Evolutionary conservation across 2,113 vertebrate species (phyloP).

Genomic region (Neogobius melanostomus): DNA sequence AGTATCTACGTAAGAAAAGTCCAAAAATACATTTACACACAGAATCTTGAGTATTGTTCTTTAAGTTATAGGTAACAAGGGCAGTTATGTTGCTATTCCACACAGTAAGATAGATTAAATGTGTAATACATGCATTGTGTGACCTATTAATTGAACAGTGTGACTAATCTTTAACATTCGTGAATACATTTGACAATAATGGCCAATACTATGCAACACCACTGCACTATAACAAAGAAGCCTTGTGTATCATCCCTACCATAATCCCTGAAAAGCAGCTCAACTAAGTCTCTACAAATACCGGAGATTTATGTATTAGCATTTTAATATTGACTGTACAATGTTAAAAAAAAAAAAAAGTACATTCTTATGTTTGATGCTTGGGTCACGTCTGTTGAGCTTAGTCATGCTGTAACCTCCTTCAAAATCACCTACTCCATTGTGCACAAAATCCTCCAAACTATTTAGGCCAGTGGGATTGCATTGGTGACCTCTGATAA

Average conservation of each 20-base stretch:
- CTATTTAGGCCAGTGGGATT: slow-evolving; percentile 28
- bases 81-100: too few relatives aligned
- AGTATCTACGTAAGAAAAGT: too few relatives aligned
- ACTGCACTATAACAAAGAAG: too few relatives aligned
- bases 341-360: background rate
- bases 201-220: too few relatives aligned
- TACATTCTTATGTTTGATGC: background rate
- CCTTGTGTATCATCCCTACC: background rate
- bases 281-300: background rate
- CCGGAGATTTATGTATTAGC: slow-evolving; percentile 1
- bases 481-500: background rate
- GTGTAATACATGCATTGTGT: too few relatives aligned
- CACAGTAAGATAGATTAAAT: too few relatives aligned
- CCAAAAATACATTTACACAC: too few relatives aligned
- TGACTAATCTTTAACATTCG: too few relatives aligned
- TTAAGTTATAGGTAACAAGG: too few relatives aligned
- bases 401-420: slow-evolving; percentile 40
- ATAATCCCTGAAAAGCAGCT: background rate
- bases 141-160: too few relatives aligned
- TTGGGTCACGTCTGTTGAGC: slow-evolving; percentile 1
- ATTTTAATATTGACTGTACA: slow-evolving; percentile 8
- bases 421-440: slow-evolving; percentile 4
- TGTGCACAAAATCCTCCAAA: slow-evolving; percentile 34
- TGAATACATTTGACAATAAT: too few relatives aligned
- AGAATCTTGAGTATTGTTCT: too few relatives aligned